These are phyloP conservation scores for Anseranas semipalmata DNA, from an alignment of 2,113 vertebrate genomes.

Conservation along the genomic window DNA sequence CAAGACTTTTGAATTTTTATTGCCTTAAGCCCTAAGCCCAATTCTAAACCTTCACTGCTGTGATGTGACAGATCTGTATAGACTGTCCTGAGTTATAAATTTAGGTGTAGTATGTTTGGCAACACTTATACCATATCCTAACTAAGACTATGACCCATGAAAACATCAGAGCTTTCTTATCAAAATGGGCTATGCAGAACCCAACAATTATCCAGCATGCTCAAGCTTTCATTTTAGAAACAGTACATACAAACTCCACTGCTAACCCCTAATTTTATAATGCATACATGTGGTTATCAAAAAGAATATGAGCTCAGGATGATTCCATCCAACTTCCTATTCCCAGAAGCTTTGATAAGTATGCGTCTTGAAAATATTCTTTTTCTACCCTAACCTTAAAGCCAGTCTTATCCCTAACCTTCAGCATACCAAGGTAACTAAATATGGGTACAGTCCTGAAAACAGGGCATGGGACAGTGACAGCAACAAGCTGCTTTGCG, in stretches of 20 bases:
- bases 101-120: neutral
- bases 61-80: neutral
- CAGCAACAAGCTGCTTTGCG: neutral
- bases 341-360: neutral
- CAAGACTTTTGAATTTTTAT: neutral
- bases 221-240: neutral
- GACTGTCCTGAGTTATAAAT: neutral
- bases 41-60: neutral
- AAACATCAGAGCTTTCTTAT: neutral
- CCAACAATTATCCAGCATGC: neutral
- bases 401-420: neutral
- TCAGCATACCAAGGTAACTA: neutral
- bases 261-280: neutral
- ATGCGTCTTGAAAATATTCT: neutral
- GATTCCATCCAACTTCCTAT: neutral
- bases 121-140: neutral
- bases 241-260: neutral
- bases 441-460: neutral
- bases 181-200: neutral
- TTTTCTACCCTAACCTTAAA: neutral
- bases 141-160: neutral
- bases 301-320: neutral
- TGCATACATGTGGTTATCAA: neutral
- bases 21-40: neutral
- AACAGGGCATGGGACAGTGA: neutral